Evolutionary conservation across 2,113 vertebrate species (phyloP).

Genomic region (Hylia prasina): DNA sequence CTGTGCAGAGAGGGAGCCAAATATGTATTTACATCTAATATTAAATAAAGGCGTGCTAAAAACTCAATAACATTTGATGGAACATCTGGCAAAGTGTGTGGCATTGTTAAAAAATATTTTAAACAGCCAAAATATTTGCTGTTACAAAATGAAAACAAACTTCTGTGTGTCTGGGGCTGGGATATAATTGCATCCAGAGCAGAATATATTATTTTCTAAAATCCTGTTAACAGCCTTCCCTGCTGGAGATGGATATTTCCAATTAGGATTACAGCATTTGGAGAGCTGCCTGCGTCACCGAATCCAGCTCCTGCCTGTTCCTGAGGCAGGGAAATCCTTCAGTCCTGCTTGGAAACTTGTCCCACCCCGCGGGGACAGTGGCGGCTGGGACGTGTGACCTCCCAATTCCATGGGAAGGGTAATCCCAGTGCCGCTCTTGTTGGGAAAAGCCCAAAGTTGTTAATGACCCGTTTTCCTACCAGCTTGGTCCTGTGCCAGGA

Average conservation of each 20-base stretch:
- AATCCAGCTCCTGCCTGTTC: rapidly evolving
- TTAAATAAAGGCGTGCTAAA: background rate
- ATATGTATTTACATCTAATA: background rate
- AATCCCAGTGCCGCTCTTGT: rapidly evolving
- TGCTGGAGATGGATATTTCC: background rate
- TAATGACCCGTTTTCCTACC: background rate
- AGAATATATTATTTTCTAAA: background rate
- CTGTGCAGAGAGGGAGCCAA: background rate
- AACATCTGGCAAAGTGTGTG: background rate
- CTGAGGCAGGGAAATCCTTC: background rate
- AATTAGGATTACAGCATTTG: background rate
- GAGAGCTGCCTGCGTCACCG: rapidly evolving
- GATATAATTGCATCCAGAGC: background rate
- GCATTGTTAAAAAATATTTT: background rate
- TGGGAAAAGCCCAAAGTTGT: background rate
- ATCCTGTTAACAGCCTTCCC: background rate
- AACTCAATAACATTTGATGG: background rate
- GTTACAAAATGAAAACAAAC: background rate
- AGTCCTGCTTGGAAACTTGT: rapidly evolving
- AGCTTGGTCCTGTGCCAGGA: constrained; percentile 30
- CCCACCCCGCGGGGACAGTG: rapidly evolving
- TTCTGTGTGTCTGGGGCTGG: background rate
- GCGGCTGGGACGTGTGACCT: background rate
- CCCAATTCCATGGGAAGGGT: rapidly evolving
- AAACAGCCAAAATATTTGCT: background rate